A percentile compares a stretch with the other conserved stretches of the same genome.
Conservation (phyloP, 2,113 vertebrate species). For the Tachysurus fulvidraco region DNA sequence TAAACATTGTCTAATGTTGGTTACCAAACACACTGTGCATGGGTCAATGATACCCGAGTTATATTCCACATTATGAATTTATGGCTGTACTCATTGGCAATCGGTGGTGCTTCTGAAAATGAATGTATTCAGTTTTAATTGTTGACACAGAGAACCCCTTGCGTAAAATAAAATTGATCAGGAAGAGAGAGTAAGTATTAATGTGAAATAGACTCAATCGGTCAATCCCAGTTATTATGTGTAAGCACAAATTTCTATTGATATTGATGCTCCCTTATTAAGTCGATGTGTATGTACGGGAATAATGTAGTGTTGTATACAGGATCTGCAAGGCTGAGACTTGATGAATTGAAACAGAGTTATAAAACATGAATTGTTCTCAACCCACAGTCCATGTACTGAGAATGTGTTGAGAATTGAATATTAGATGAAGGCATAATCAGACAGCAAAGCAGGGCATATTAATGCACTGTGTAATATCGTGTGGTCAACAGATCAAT, state of each 20-base stretch:
- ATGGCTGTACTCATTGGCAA: conserved; percentile 17
- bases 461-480: conserved; percentile 35
- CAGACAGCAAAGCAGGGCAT: neutral
- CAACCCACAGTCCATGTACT: neutral
- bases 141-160: conserved; percentile 15
- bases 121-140: conserved; percentile 45
- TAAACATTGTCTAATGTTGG: conserved; percentile 16
- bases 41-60: neutral
- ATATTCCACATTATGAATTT: neutral
- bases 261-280: conserved; percentile 3
- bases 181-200: neutral
- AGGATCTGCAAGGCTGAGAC: neutral
- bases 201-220: neutral
- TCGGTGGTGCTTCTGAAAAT: neutral
- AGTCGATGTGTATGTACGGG: neutral
- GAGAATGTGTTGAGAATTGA: neutral
- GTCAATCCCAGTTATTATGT: conserved; percentile 3
- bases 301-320: neutral
- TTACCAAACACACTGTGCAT: conserved; percentile 20
- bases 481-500: conserved; percentile 27
- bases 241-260: conserved; percentile 27
- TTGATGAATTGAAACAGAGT: neutral
- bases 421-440: neutral
- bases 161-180: conserved; percentile 41
- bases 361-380: neutral